Conservation (phyloP, 1,140 invertebrate genomes). For the Whitmania pigra region DNA sequence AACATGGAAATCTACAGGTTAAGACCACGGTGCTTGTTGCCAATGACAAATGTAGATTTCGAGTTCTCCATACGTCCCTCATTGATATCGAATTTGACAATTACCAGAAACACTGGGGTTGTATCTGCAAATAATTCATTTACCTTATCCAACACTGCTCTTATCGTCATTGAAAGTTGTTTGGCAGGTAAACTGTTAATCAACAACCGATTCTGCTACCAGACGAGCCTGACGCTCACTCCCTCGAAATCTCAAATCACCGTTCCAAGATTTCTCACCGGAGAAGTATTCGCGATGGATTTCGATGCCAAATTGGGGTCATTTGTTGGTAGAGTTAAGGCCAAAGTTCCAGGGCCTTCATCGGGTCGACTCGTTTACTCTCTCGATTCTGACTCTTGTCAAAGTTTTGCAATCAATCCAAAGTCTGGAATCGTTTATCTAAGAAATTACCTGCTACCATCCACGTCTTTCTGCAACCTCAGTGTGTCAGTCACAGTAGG, state of each 20-base stretch:
- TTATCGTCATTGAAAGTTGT: background rate
- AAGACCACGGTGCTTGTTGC: no score
- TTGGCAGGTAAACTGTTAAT: background rate
- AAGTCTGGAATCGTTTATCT: background rate
- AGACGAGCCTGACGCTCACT: background rate
- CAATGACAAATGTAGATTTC: no score
- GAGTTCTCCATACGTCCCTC: no score
- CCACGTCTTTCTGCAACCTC: background rate
- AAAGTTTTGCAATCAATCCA: constrained; percentile 2
- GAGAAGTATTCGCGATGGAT: background rate
- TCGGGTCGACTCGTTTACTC: background rate
- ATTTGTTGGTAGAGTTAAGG: background rate
- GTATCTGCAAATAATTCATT: background rate
- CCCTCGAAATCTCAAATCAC: background rate
- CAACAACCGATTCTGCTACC: background rate
- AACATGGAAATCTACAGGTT: no score
- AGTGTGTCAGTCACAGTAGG: background rate
- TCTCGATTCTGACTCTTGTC: background rate
- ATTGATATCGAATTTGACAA: no score
- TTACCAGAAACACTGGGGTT: background rate
- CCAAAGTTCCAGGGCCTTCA: background rate
- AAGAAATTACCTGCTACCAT: background rate
- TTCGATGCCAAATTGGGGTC: background rate
- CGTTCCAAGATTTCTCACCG: background rate
- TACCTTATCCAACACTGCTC: background rate